Percentiles rank a stretch among this genome's conserved stretches.
Conservation (phyloP, 2,888 invertebrate species). For the Aelia acuminata region DNA sequence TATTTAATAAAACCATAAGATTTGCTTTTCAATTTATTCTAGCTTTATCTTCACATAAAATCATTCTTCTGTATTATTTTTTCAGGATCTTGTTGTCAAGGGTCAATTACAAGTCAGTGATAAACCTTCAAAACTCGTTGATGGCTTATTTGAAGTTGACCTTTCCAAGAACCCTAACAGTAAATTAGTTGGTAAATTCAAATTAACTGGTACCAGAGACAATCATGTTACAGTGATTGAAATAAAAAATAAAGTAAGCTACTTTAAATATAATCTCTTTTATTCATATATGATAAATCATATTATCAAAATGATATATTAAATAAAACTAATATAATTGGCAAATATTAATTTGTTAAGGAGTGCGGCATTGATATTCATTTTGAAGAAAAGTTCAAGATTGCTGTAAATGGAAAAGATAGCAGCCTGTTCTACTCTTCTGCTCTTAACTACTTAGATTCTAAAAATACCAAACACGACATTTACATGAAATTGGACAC, state of each 20-base stretch:
- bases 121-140: slow-evolving; percentile 68
- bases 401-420: slow-evolving; percentile 55
- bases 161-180: slow-evolving; percentile 75
- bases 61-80: slow-evolving; percentile 54
- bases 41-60: not conserved
- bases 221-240: slow-evolving; percentile 56
- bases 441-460: slow-evolving; percentile 60
- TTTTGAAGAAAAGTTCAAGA: slow-evolving; percentile 55
- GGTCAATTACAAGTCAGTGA: slow-evolving; percentile 68
- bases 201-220: slow-evolving; percentile 65
- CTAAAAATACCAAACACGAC: slow-evolving; percentile 64
- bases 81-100: slow-evolving; percentile 71
- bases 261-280: not conserved
- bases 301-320: not conserved
- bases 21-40: not conserved
- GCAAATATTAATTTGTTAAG: slow-evolving; percentile 51
- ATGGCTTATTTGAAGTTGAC: slow-evolving; percentile 73
- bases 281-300: not conserved
- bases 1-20: not conserved
- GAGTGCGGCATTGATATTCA: slow-evolving; percentile 62
- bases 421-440: slow-evolving; percentile 45
- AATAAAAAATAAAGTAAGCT: slow-evolving; percentile 65
- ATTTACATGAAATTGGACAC: slow-evolving; percentile 56
- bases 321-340: not conserved
- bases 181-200: slow-evolving; percentile 71